Base-by-base conservation (phyloP, 1,140 invertebrate species). In the Hyles euphorbiae region DNA sequence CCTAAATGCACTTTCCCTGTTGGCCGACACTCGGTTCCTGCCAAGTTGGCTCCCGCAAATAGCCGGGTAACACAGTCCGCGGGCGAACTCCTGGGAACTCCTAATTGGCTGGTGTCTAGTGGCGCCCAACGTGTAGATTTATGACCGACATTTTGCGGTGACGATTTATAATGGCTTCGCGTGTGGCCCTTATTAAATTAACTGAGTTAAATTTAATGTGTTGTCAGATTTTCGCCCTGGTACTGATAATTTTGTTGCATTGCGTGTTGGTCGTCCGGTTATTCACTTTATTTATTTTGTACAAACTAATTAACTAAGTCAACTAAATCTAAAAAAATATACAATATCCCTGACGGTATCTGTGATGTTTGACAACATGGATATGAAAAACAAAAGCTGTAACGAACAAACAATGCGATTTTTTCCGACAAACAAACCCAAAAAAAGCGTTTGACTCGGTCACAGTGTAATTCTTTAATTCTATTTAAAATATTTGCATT, bases 1-100 rank as follows among this genome's bases (percentile, higher is more conserved):
- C 63, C 69, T 71, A 82, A 83, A 83, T 86, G 81, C 78, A 82
- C 75, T 82, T 83, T 80, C 75, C 64, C 74, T 79, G 81, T 83
- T 70, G 63, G 63, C 61, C 60, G 55, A 66, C 74, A 78, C 76
- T 74, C 71, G 63, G 67, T 63, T 53, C 67, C 22, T 68, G 54
- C 53, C 80, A 74, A 70, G 69, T 60, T 45, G 52, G 65, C 65
- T 60, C 71, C 72, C 69, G 63, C 61, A 77, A 67, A 58, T 64
- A 68, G 68, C 65, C 72, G 75, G 68, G 66, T 81, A 74, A 82
- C 78, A 65, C 58, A 47, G 75, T 61, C 68, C 65, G 67, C 63
- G 62, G 70, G 76, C 72, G 78, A 83, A 81, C 77, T 82, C 71
- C 74, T 73, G 55, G 51, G 57, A 76, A 77, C 76, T 81, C 67